These are phyloP conservation scores for Python bivittatus DNA, from an alignment of 2,113 vertebrate species.

Conservation along the genomic window DNA sequence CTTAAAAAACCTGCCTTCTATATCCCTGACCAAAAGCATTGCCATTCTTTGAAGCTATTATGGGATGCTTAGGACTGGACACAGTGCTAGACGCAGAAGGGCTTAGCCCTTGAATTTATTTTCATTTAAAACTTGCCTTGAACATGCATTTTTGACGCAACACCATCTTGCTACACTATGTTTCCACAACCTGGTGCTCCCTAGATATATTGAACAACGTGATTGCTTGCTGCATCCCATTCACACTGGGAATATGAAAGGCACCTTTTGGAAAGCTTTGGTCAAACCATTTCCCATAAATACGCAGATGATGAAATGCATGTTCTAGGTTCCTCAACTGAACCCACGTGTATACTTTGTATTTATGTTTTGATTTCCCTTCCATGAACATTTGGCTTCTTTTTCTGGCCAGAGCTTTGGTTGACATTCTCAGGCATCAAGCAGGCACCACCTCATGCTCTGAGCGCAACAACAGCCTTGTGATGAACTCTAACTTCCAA, in stretches of 20 bases:
- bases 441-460: slow-evolving; percentile 82
- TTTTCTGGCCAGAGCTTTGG: slow-evolving; percentile 78
- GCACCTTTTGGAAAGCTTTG: neutral
- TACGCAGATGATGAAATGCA: neutral
- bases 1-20: neutral
- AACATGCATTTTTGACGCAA: neutral
- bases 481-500: slow-evolving; percentile 73
- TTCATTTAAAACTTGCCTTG: neutral
- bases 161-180: neutral
- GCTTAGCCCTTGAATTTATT: neutral
- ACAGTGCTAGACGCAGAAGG: neutral
- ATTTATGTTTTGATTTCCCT: neutral
- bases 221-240: neutral
- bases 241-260: neutral
- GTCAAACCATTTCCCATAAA: neutral
- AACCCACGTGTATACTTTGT: neutral
- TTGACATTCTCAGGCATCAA: slow-evolving; percentile 90
- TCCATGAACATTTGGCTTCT: neutral
- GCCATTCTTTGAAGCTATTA: neutral
- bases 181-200: neutral
- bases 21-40: neutral
- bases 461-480: slow-evolving; percentile 87
- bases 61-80: neutral
- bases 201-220: neutral
- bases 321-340: too few relatives aligned